Base-by-base conservation (phyloP, 2,888 invertebrate species). In the Phortica magna region DNA sequence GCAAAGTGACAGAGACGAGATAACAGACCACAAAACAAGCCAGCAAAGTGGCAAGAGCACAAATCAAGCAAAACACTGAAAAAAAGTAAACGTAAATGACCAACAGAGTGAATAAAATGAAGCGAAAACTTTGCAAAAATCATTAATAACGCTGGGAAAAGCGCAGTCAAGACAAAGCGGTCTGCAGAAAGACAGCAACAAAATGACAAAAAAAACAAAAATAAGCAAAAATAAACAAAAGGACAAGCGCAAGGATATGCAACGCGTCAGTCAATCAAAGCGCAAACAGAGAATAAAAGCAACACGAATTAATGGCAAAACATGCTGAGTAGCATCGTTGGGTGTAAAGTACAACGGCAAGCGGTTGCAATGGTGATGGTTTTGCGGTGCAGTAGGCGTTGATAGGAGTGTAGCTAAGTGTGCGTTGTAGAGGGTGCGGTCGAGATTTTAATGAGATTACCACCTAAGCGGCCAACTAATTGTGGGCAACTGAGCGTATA, bases 1-100 rank as follows among this genome's bases (percentile, higher is more conserved):
- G 79, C 78, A 84, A 89, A 86, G 88, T 89, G 89, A 86, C 89
- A 88, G 87, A 87, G 85, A 87, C 83, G 84, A 86, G 85, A 86
- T 86, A 89, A 88, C 89, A 89, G 85, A 89, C 88, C 85, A 88
- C 89, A 89, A 89, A 86, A 89, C 85, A 86, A 86, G 88, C 79
- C 74, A 71, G n/a, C 19, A 61, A 17, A 14, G 10, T 80, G 83
- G 77, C 61, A 61, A 61, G 22, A 71, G 42, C 53, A 71, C 10
- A 55, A 71, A 48, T n/a, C 48, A 41, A 65, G 41, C 79, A 83
- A 59, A 77, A 83, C 77, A 22, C 55, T 9, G n/a, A 19, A 61
- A 61, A 17, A 61, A 61, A 61, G 19, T 3, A 57, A 19, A 12
- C 6, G 6, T 31, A 31, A 55, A 57, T 65, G 74, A 78, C 73